phyloP scores from a whole-genome alignment of 2,113 vertebrate genomes.

The Pelecanoides urinatrix region DNA sequence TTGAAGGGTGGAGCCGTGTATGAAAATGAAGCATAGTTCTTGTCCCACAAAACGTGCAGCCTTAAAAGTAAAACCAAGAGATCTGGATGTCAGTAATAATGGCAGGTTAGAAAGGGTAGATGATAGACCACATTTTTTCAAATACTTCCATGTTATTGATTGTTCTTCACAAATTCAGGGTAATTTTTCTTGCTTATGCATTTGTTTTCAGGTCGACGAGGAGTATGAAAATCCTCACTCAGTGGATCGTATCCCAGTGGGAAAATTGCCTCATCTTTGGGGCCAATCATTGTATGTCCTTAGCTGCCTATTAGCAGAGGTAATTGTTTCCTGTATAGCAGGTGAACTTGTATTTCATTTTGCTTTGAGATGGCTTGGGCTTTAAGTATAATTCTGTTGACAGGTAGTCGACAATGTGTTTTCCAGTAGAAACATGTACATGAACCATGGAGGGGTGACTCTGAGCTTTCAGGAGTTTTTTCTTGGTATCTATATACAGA shows the following conservation, averaged over 20 bases:
- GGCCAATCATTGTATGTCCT: constrained; percentile 95
- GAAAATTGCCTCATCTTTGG: constrained; percentile 97
- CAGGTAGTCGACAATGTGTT: neutral
- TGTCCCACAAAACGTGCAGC: neutral
- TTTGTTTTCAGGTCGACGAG: constrained; percentile 85
- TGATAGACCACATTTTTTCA: neutral
- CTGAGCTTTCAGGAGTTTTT: neutral
- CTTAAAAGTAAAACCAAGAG: neutral
- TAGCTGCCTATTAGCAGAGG: constrained; percentile 90
- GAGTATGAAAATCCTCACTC: constrained; percentile 91
- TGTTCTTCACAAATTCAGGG: neutral
- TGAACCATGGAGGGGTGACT: neutral
- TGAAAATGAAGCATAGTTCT: neutral
- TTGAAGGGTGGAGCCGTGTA: neutral
- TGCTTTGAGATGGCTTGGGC: neutral
- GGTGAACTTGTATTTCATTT: neutral
- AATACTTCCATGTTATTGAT: neutral
- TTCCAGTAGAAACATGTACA: neutral
- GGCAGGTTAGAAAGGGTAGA: neutral
- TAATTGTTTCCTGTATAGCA: constrained; percentile 43
- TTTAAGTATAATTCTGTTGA: neutral
- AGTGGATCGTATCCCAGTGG: constrained; percentile 86
- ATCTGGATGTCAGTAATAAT: neutral
- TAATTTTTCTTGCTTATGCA: constrained; percentile 5
- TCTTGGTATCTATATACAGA: neutral